A percentile compares a stretch with the other conserved stretches of the same genome.
phyloP scores from a whole-genome alignment of 2,113 vertebrate genomes.

The Amazona vittata region DNA sequence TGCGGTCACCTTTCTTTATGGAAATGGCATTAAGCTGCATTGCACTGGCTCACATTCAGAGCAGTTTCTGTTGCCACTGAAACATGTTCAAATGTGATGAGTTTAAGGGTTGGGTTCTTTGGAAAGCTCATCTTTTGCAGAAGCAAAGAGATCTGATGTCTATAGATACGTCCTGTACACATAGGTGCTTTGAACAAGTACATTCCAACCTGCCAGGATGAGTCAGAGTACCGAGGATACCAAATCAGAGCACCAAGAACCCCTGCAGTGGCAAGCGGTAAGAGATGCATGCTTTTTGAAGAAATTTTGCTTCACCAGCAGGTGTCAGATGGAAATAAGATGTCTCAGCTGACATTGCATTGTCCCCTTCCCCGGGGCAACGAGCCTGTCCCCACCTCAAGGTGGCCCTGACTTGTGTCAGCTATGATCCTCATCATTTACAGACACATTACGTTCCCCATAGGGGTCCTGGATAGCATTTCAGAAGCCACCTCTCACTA shows the following conservation, averaged over 20 bases:
- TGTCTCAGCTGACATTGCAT: neutral
- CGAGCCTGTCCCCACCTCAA: neutral
- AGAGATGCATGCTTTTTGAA: rapidly evolving
- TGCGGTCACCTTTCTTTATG: neutral
- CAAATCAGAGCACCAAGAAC: neutral
- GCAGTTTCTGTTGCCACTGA: neutral
- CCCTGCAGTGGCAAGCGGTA: rapidly evolving
- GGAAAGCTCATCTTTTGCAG: neutral
- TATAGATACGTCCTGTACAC: neutral
- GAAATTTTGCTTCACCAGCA: neutral
- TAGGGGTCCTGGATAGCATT: rapidly evolving
- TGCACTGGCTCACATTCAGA: neutral
- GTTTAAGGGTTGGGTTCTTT: neutral
- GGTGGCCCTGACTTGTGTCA: neutral
- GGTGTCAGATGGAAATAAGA: conserved; percentile 1
- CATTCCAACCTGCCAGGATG: neutral
- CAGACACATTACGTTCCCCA: rapidly evolving
- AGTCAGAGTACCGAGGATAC: neutral
- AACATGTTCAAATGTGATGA: neutral
- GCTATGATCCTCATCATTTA: neutral
- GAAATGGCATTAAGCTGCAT: rapidly evolving
- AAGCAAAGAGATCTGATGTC: neutral
- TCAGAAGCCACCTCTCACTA: neutral
- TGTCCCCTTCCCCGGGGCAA: neutral
- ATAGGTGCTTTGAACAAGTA: neutral